Percentiles rank a stretch among this genome's conserved stretches.
Evolutionary conservation across 2,888 invertebrate species (phyloP).

Genomic region (Zhuqinia jingwanae): DNA sequence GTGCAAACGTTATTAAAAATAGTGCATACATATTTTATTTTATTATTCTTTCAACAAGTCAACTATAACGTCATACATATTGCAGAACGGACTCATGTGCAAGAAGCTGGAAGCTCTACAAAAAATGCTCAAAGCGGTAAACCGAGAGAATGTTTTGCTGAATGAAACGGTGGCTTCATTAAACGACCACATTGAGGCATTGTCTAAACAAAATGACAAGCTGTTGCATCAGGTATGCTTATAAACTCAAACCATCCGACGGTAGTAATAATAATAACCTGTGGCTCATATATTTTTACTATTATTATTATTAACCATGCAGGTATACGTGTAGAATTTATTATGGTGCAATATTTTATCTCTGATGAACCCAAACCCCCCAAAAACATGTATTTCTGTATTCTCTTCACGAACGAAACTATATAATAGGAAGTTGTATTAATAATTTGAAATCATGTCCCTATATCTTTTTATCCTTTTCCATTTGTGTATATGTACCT

Average conservation of each 20-base stretch:
- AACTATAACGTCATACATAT: no score
- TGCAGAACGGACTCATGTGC: constrained; percentile 57
- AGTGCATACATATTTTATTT: no score
- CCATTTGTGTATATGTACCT: no score
- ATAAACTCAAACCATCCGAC: no score
- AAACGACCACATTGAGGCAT: constrained; percentile 52
- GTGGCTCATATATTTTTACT: constrained; percentile 1
- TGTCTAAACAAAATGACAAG: constrained; percentile 58
- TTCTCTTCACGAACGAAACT: constrained; percentile 23
- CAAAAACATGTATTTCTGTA: background rate
- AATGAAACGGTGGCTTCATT: constrained; percentile 54
- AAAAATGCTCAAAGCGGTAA: background rate
- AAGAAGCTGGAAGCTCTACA: constrained; percentile 48
- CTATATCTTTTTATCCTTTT: no score
- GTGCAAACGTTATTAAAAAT: background rate
- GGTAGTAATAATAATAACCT: background rate
- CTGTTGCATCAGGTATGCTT: constrained; percentile 61
- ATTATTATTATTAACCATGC: background rate
- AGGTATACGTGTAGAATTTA: background rate
- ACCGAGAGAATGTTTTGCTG: constrained; percentile 51
- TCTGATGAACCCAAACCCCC: no score
- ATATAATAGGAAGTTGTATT: background rate
- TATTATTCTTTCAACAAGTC: no score
- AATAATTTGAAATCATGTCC: constrained; percentile 2
- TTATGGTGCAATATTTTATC: no score